A percentile compares a stretch with the other conserved stretches of the same genome.
These are phyloP conservation scores for Serinus canaria DNA, from an alignment of 2,113 vertebrate genomes.

Conservation along the genomic window DNA sequence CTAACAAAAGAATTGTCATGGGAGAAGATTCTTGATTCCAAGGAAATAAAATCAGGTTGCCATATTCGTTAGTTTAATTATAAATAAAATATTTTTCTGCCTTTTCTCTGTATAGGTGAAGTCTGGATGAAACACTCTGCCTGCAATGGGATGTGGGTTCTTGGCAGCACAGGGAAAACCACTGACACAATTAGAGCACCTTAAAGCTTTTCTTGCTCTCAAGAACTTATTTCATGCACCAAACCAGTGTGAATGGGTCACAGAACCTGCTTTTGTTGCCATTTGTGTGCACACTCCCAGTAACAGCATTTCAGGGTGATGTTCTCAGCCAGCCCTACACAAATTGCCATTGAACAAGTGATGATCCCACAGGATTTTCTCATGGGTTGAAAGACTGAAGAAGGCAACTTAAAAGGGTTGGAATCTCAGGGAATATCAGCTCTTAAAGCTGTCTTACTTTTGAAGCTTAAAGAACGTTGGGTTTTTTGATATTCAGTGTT, in stretches of 20 bases:
- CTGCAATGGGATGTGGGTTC: background rate
- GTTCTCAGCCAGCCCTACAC: background rate
- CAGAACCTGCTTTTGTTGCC: background rate
- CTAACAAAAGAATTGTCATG: background rate
- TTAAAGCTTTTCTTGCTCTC: background rate
- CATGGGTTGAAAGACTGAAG: background rate
- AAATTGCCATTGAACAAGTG: background rate
- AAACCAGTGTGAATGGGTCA: background rate
- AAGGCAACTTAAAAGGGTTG: background rate
- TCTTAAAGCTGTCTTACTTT: background rate
- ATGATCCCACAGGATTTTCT: background rate
- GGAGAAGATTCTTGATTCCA: background rate
- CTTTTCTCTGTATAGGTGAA: background rate
- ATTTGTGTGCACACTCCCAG: background rate
- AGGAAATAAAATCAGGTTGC: background rate
- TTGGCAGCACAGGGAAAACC: background rate
- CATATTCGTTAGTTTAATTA: background rate
- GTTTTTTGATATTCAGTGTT: background rate
- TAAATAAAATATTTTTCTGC: background rate
- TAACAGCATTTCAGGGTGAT: background rate
- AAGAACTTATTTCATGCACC: background rate
- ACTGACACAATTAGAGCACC: fast-evolving
- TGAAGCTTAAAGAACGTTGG: fast-evolving
- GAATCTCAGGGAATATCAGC: background rate
- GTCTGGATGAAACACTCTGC: background rate